These are phyloP conservation scores for Halcyon chelicuti DNA, from an alignment of 2,797 vertebrate genomes.

Conservation along the genomic window DNA sequence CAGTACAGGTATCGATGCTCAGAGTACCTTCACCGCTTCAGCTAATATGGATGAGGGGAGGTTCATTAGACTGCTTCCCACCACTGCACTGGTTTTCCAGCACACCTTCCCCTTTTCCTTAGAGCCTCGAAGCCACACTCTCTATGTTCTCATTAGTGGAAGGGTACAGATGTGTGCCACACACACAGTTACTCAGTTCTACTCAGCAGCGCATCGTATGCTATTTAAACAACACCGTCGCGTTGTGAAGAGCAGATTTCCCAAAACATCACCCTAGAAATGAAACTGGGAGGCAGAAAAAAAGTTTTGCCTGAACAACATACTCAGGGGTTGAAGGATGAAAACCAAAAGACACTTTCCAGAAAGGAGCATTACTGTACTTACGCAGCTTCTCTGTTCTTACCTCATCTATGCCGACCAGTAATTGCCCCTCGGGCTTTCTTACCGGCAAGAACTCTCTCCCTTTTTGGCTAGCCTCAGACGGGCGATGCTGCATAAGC, in stretches of 20 bases:
- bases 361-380: neutral
- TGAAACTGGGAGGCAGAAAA: neutral
- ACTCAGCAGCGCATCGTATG: neutral
- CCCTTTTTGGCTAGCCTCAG: neutral
- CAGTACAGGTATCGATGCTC: neutral
- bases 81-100: neutral
- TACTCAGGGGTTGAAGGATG: neutral
- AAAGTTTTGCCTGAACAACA: neutral
- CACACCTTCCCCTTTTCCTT: neutral
- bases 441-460: neutral
- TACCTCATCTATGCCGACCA: neutral
- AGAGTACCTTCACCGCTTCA: neutral
- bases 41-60: neutral
- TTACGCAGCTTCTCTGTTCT: neutral
- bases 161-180: neutral
- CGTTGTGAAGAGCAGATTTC: neutral
- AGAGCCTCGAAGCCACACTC: neutral
- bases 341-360: neutral
- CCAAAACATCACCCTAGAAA: neutral
- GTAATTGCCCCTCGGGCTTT: neutral
- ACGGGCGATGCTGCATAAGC: neutral
- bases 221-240: neutral
- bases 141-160: neutral
- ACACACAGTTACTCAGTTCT: neutral
- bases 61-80: neutral